Base-by-base conservation (phyloP, 2,113 vertebrate genomes). In the Elanoides forficatus region DNA sequence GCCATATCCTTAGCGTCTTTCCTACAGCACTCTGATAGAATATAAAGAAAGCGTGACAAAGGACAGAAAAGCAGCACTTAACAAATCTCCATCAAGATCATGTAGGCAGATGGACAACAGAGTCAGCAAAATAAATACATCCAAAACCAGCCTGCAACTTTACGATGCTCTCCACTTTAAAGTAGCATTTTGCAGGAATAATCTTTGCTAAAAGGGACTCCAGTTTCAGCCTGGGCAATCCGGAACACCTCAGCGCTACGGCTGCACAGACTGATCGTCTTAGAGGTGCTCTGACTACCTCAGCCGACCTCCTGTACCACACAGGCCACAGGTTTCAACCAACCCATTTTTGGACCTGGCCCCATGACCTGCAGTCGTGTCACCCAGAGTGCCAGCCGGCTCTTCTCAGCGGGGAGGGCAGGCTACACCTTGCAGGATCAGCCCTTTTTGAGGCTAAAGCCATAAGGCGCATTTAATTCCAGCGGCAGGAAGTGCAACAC, bases 391-490 rank as follows among this genome's bases (percentile, higher is more conserved):
- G 6, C n/a, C 62, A 92, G 58, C 20, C 3, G 8, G 26, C 53
- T 22, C 20, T 62, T 26, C 78, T 12, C 2, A 10, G 42, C 1
- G 2, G 18, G 59, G 23, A 78, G 19, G 66, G 20, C 42, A 66
- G 30, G 27, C 40, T 67, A 5, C 16, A 16, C 50, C 32, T 20
- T 22, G 42, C 55, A 43, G 63, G 16, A 67, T 60, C 70, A 89
- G 68, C 56, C 59, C 59, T 73, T 84, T 29, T 16, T 7, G 21
- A 75, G 60, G 59, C 34, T 29, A 93, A 48, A 83, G 38, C 40
- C 80, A 40, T 95, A 86, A 96, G 87, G 72, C 74, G 2, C 75
- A 40, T 94, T 96, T 95, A 52, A 93, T 83, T 52, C 88, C 90
- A 92, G 92, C 87, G 75, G 76, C 56, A 94, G 93, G 71, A 94